Evolutionary conservation across 2,113 vertebrate species (phyloP).

Genomic region (Anthoscopus minutus): DNA sequence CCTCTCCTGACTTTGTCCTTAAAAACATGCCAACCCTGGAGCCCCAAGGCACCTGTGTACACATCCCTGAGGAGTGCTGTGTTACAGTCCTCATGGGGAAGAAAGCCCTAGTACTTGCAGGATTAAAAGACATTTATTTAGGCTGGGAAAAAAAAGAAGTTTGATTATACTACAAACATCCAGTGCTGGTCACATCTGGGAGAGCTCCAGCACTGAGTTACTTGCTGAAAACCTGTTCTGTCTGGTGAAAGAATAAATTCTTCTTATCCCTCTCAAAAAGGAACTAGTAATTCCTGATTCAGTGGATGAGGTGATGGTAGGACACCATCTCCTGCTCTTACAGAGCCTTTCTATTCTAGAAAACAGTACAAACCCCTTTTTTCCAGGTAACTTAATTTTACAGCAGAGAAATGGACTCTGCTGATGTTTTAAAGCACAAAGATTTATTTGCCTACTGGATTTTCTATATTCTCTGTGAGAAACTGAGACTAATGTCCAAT

Average conservation of each 20-base stretch:
- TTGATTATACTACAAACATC: background rate
- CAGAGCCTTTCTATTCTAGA: background rate
- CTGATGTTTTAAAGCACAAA: background rate
- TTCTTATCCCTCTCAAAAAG: background rate
- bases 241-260: background rate
- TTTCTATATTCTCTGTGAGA: background rate
- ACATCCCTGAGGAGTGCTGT: background rate
- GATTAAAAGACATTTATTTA: background rate
- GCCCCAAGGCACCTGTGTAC: accelerated
- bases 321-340: background rate
- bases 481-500: background rate
- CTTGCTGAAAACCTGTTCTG: background rate
- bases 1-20: background rate
- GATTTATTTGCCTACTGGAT: background rate
- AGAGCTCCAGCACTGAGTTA: background rate
- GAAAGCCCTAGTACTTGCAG: background rate
- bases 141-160: background rate
- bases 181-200: background rate
- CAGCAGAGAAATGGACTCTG: background rate
- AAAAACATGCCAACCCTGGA: background rate
- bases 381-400: background rate
- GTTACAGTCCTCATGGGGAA: background rate
- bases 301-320: background rate
- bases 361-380: background rate
- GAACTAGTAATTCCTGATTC: background rate